A percentile compares a stretch with the other conserved stretches of the same genome.
Evolutionary conservation across 2,888 invertebrate species (phyloP).

Genomic region (Caenorhabditis wallacei): DNA sequence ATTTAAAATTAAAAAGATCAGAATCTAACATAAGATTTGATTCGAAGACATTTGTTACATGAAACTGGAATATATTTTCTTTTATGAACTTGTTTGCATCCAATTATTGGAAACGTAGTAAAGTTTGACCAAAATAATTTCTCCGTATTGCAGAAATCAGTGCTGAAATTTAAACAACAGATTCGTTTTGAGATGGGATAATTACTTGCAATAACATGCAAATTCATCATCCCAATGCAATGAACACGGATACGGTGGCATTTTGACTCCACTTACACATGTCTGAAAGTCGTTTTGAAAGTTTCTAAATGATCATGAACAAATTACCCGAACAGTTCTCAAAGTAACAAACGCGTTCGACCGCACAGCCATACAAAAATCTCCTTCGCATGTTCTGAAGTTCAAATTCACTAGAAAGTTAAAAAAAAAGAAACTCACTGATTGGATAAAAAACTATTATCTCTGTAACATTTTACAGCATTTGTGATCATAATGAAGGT

Average conservation of each 20-base stretch:
- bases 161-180: no score
- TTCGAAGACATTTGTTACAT: conserved; percentile 28
- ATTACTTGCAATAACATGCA: conserved; percentile 14
- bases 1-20: no score
- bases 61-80: conserved; percentile 13
- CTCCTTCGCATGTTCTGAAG: conserved; percentile 33
- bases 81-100: conserved; percentile 11
- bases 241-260: conserved; percentile 12
- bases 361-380: conserved; percentile 18
- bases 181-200: no score
- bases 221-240: conserved; percentile 33
- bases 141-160: conserved; percentile 27
- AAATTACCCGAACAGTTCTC: neutral
- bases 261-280: conserved; percentile 28
- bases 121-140: conserved; percentile 12
- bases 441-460: conserved; percentile 8
- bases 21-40: conserved; percentile 7
- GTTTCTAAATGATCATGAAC: neutral
- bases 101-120: conserved; percentile 16
- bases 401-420: neutral
- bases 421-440: neutral
- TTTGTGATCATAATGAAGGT: neutral
- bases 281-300: conserved; percentile 24
- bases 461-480: conserved; percentile 13
- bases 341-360: neutral